Conservation (phyloP, 2,888 invertebrate genomes). For the Antheraea yamamai region DNA sequence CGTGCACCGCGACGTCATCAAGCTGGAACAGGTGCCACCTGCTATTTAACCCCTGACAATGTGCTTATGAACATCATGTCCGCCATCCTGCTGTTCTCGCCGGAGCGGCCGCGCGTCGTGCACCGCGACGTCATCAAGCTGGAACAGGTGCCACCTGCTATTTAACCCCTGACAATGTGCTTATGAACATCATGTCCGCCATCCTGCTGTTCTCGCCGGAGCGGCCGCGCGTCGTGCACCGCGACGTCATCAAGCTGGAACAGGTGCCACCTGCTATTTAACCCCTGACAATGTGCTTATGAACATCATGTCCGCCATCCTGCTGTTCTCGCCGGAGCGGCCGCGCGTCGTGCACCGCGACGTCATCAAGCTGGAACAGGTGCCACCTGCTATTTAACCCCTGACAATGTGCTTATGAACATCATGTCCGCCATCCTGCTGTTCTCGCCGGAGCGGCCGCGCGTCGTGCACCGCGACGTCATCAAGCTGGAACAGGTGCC, state of each 20-base stretch:
- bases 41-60: too few species aligned
- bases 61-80: too few species aligned
- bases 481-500: constrained; percentile 89
- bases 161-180: too few species aligned
- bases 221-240: too few species aligned
- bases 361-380: constrained; percentile 89
- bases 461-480: not conserved
- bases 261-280: constrained; percentile 66
- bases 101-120: constrained; percentile 67
- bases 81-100: constrained; percentile 95
- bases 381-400: too few species aligned
- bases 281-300: too few species aligned
- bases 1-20: constrained; percentile 67
- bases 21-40: constrained; percentile 88
- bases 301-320: too few species aligned
- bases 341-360: too few species aligned
- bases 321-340: too few species aligned
- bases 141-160: constrained; percentile 88
- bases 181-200: constrained; percentile 95
- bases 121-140: constrained; percentile 81
- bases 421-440: constrained; percentile 95
- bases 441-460: constrained; percentile 87
- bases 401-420: too few species aligned
- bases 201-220: constrained; percentile 95
- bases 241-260: constrained; percentile 85